Evolutionary conservation across 2,888 invertebrate genomes (phyloP), one percentile per base, ranked within the genome.

Genomic region (Malacosoma neustria): DNA sequence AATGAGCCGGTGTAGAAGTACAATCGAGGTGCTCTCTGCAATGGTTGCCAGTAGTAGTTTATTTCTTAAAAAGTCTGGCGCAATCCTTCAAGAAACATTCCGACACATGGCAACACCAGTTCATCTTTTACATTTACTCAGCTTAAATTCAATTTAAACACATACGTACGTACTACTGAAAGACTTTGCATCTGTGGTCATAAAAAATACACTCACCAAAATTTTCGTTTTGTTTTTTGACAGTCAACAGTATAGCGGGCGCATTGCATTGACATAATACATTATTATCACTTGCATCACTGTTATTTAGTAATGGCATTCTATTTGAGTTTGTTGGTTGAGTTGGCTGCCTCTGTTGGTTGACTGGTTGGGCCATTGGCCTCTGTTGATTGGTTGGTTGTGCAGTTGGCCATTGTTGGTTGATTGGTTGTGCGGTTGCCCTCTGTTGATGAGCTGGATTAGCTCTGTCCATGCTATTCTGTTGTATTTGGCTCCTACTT

Each of bases 211-310:
- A 54, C 69, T 71, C 66, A 90, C 93, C 94, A 74, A 87, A 89
- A 72, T 94, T 95, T 0, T 90, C 90, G 3, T 90, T 93, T 45
- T 92, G 92, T 67, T 94, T 95, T 46, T 87, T 82, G 0, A 93
- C 93, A 31, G 92, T 93, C 11, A 93, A 68, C 47, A 89, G 61
- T 15, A 89, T 66, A 0, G 94, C 93, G 32, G 86, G 75, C 40
- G 87, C 77, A 43, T 91, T 88, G 58, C 95, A 95, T 7, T 81
- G 74, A 63, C 95, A 95, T 3, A 89, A 66, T 4, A 90, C 85
- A 41, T 80, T 81, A 39, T 87, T 80, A 37, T 86, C 77, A 12
- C 68, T 67, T 2, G 44, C 38, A 22, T 54, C 51, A 0, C 48
- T 49, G 12, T 35, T 49, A 32, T 46, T 40, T 1, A 57, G 61